These are phyloP conservation scores for Zaprionus bogoriensis DNA, from an alignment of 2,888 invertebrate genomes.

Conservation along the genomic window DNA sequence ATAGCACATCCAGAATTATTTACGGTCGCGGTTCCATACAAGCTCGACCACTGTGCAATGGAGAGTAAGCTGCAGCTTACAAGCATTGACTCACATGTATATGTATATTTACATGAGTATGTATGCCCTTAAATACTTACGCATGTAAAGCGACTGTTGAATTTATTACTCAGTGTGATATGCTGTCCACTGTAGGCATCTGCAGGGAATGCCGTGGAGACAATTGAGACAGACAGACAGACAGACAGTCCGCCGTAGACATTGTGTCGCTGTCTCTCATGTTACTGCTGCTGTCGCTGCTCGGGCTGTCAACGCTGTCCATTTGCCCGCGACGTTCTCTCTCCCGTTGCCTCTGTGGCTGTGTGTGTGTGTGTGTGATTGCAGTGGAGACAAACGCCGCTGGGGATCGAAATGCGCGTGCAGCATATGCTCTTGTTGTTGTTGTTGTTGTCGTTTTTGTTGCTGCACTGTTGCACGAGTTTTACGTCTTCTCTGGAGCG, in stretches of 20 bases:
- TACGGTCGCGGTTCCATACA: constrained; percentile 9
- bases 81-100: not conserved
- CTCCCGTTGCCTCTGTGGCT: not conserved
- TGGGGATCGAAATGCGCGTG: constrained; percentile 32
- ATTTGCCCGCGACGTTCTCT: not conserved
- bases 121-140: too few relatives aligned
- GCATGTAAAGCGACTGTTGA: not conserved
- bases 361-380: not conserved
- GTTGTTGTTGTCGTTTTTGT: constrained; percentile 1
- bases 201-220: not conserved
- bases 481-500: constrained; percentile 14
- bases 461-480: constrained; percentile 36
- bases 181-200: too few relatives aligned
- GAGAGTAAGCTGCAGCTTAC: too few relatives aligned
- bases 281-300: not conserved
- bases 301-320: constrained; percentile 17
- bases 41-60: constrained; percentile 11
- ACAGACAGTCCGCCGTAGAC: constrained; percentile 36
- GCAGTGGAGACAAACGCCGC: constrained; percentile 3
- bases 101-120: too few relatives aligned
- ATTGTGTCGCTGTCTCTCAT: constrained; percentile 47
- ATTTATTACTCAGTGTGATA: too few relatives aligned
- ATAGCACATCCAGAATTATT: constrained; percentile 8
- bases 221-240: constrained; percentile 17
- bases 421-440: constrained; percentile 22